Evolutionary conservation across 1,140 invertebrate genomes (phyloP), one percentile per base, ranked within the genome.

Genomic region (Popillia japonica): DNA sequence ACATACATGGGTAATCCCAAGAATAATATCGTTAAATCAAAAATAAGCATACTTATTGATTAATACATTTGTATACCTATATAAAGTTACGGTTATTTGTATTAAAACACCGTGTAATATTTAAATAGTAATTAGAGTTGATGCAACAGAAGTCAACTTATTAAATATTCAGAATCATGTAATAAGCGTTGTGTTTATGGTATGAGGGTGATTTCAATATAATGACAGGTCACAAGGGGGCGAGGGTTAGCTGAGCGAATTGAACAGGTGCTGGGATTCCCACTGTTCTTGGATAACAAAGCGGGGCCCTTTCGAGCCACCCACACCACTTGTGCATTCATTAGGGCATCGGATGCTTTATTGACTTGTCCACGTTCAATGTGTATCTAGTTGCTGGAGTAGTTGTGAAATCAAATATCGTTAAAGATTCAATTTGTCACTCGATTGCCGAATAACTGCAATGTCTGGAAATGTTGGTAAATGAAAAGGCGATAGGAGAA

Each of bases 91-190:
- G 72, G 10, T 74, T 41, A n/a, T 74, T 40, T 40, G 4, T 40
- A 73, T 6, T 72, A 72, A 74, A 44, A 44, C 72, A 40, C n/a
- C 41, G 27, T 17, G 41, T 23, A 74, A 42, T 14, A 74, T 74
- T 41, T 74, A 41, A 41, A 41, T 74, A n/a, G 72, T 74, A 41
- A 41, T 40, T 41, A 74, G 17, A 22, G 17, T 40, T 22, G 59
- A 59, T 17, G 76, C 40, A 72, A 55, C 76, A 77, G 68, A 79
- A 79, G 75, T 79, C 75, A 79, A 77, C 61, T 79, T 22, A 79
- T 79, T 22, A 79, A 79, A 79, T 79, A 79, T 79, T 79, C 72
- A 79, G 59, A 44, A 64, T 41, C 40, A 20, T 34, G 55, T 74
- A 44, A 44, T 44, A 74, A 74, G 41, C 72, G 41, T 74, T 74